phyloP scores from a whole-genome alignment of 2,888 invertebrate genomes.

The Charanyca ferruginea region DNA sequence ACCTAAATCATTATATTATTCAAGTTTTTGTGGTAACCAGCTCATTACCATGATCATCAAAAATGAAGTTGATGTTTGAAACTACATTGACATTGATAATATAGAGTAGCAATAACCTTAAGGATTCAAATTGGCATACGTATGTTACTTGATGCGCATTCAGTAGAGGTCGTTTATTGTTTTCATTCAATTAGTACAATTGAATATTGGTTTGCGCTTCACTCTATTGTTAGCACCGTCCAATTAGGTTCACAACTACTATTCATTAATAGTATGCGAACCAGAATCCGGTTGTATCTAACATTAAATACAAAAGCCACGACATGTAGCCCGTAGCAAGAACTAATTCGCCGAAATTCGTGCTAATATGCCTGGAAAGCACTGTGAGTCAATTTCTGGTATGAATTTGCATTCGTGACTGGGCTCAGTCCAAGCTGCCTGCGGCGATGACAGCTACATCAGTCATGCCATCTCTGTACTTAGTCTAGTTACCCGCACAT shows the following conservation, averaged over 20 bases:
- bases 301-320: constrained; percentile 43
- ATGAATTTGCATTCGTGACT: constrained; percentile 84
- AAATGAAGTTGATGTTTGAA: no score
- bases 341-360: constrained; percentile 73
- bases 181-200: constrained; percentile 23
- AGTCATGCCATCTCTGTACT: constrained; percentile 67
- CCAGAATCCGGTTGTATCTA: constrained; percentile 32
- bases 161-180: no score
- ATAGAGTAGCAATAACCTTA: no score
- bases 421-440: constrained; percentile 80
- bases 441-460: constrained; percentile 81
- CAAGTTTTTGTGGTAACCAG: no score
- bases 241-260: constrained; percentile 26
- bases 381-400: constrained; percentile 76
- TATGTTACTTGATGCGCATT: no score
- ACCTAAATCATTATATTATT: no score
- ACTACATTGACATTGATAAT: no score
- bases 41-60: no score
- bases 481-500: constrained; percentile 32
- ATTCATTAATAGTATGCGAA: constrained; percentile 37
- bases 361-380: constrained; percentile 78
- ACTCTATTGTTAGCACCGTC: constrained; percentile 4
- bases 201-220: constrained; percentile 6
- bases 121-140: no score
- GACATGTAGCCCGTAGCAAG: constrained; percentile 55